A percentile compares a stretch with the other conserved stretches of the same genome.
Conservation (phyloP, 2,113 vertebrate species). For the Propithecus coquereli region DNA sequence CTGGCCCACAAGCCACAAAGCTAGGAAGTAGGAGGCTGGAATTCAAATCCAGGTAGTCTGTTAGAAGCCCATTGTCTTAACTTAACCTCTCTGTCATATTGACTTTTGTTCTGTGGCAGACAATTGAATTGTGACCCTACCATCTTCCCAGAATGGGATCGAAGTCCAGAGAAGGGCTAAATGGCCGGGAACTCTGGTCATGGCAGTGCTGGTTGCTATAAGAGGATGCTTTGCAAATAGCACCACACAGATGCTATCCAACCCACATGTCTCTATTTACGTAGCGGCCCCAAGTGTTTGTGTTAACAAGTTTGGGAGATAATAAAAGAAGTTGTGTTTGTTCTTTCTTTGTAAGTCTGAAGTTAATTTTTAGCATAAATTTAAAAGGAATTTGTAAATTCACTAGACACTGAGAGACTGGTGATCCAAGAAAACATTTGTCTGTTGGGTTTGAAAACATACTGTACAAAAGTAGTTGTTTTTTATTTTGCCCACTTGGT, state of each 20-base stretch:
- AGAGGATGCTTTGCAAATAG: conserved; percentile 74
- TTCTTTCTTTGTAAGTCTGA: conserved; percentile 81
- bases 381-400: conserved; percentile 77
- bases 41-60: background rate
- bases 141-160: background rate
- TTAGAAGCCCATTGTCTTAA: background rate
- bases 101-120: background rate
- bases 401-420: conserved; percentile 71
- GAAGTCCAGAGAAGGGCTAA: background rate
- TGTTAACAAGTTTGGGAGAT: conserved; percentile 79
- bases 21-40: background rate
- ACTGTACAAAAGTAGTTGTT: background rate
- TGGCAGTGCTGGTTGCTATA: conserved; percentile 38
- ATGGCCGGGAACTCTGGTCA: background rate
- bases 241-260: conserved; percentile 79
- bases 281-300: conserved; percentile 80
- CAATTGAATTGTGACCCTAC: background rate
- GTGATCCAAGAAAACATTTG: conserved; percentile 61
- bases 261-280: conserved; percentile 83
- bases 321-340: conserved; percentile 85
- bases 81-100: background rate
- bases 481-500: conserved; percentile 75
- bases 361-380: conserved; percentile 77
- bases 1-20: background rate
- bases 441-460: conserved; percentile 24